Percentiles rank a stretch among this genome's conserved stretches.
These are phyloP conservation scores for Lepidostoma basale DNA, from an alignment of 1,140 invertebrate genomes.

Conservation along the genomic window DNA sequence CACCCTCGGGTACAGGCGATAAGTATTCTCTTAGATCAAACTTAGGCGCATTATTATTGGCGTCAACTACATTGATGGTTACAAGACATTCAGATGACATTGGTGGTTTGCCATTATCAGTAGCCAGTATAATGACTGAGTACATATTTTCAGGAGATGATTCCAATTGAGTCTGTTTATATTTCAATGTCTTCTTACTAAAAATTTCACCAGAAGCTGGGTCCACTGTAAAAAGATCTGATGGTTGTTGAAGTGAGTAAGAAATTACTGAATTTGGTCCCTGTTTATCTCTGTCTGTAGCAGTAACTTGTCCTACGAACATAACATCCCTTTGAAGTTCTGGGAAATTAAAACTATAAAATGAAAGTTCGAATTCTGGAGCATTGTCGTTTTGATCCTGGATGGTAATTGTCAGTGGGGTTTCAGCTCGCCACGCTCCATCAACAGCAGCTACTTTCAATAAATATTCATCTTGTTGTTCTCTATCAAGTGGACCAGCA, in stretches of 20 bases:
- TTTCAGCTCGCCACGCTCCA: slow-evolving; percentile 87
- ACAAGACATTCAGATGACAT: slow-evolving; percentile 84
- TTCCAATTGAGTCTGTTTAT: slow-evolving; percentile 78
- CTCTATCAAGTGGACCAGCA: slow-evolving; percentile 80
- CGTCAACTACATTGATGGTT: slow-evolving; percentile 87
- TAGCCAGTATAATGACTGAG: slow-evolving; percentile 82
- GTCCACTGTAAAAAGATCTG: slow-evolving; percentile 89
- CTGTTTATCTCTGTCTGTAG: slow-evolving; percentile 88
- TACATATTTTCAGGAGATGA: slow-evolving; percentile 88
- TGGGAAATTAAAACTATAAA: slow-evolving; percentile 89
- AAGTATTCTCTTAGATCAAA: slow-evolving; percentile 78
- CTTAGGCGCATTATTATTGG: slow-evolving; percentile 86
- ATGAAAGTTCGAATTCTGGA: slow-evolving; percentile 86
- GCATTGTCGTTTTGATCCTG: slow-evolving; percentile 95
- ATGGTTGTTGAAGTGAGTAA: slow-evolving; percentile 88
- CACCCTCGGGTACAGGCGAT: slow-evolving; percentile 81
- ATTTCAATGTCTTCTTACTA: slow-evolving; percentile 81
- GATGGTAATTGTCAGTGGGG: slow-evolving; percentile 88
- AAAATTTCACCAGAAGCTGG: slow-evolving; percentile 88
- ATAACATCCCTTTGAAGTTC: slow-evolving; percentile 79
- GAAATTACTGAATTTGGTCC: slow-evolving; percentile 93
- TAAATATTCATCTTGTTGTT: slow-evolving; percentile 89
- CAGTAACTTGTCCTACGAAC: slow-evolving; percentile 87
- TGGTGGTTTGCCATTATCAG: slow-evolving; percentile 91
- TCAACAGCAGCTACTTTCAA: slow-evolving; percentile 86